A percentile compares a stretch with the other conserved stretches of the same genome.
phyloP scores from a whole-genome alignment of 2,797 vertebrate genomes.

The Remorina albescens region DNA sequence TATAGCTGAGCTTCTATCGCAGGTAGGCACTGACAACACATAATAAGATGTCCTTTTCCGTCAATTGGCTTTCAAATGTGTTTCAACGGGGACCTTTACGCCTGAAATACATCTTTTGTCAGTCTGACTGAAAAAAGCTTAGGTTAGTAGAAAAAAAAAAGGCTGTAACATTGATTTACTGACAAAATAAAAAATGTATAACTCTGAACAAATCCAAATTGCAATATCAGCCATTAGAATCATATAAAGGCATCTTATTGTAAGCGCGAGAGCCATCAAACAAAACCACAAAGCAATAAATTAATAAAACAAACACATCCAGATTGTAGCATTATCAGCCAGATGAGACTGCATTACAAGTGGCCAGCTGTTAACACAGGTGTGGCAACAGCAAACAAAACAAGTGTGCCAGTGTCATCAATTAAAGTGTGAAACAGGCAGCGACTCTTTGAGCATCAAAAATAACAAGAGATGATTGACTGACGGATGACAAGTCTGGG shows the following conservation, averaged over 20 bases:
- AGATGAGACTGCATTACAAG: slow-evolving; percentile 15
- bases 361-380: slow-evolving; percentile 51
- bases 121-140: not conserved
- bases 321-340: slow-evolving; percentile 26
- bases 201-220: not conserved
- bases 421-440: slow-evolving; percentile 2
- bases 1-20: not conserved
- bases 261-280: not conserved
- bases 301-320: slow-evolving; percentile 34
- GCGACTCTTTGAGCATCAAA: not conserved
- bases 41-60: no score
- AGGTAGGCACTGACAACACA: not conserved
- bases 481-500: not conserved
- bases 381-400: slow-evolving; percentile 21
- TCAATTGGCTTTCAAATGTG: not conserved
- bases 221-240: not conserved
- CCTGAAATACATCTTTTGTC: not conserved
- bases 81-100: not conserved
- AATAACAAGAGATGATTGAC: not conserved
- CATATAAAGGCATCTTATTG: not conserved
- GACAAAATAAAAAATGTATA: not conserved
- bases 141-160: not conserved
- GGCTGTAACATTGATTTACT: not conserved
- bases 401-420: not conserved
- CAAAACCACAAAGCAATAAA: slow-evolving; percentile 14